Evolutionary conservation across 2,888 invertebrate species (phyloP).

Genomic region (Tetanocera ferruginea): DNA sequence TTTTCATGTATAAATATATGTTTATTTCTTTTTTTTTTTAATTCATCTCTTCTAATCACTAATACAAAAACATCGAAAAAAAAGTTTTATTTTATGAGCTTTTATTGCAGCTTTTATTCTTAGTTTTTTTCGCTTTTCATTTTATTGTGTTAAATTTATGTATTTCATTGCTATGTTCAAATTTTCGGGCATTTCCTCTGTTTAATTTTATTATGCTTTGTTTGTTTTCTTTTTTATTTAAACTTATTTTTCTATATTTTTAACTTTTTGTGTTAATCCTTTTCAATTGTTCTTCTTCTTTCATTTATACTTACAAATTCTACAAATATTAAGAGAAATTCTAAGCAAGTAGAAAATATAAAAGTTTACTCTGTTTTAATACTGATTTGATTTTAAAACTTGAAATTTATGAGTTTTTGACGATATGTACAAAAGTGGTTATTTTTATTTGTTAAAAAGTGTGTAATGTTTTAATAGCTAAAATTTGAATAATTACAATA

Average conservation of each 20-base stretch:
- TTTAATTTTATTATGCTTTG: too few species aligned
- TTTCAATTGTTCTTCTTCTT: neutral
- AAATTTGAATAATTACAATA: too few species aligned
- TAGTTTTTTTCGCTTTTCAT: neutral
- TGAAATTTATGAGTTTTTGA: constrained; percentile 19
- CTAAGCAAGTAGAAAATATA: constrained; percentile 35
- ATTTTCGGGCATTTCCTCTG: too few species aligned
- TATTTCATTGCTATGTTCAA: too few species aligned
- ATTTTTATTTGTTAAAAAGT: neutral
- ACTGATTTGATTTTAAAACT: constrained; percentile 44
- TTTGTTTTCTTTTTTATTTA: too few species aligned
- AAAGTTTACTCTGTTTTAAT: constrained; percentile 29
- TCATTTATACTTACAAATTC: neutral
- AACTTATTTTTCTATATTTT: neutral
- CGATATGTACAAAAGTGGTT: constrained; percentile 42
- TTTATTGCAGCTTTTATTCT: neutral
- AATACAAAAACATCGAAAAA: neutral
- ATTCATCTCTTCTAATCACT: neutral
- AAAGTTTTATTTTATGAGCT: neutral
- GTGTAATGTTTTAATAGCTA: too few species aligned
- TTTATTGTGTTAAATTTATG: too few species aligned
- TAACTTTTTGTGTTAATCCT: neutral
- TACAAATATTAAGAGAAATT: constrained; percentile 1
- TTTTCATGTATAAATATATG: neutral
- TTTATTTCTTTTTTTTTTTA: neutral